Conservation (phyloP, 2,888 invertebrate genomes). For the Lycophotia porphyrea region DNA sequence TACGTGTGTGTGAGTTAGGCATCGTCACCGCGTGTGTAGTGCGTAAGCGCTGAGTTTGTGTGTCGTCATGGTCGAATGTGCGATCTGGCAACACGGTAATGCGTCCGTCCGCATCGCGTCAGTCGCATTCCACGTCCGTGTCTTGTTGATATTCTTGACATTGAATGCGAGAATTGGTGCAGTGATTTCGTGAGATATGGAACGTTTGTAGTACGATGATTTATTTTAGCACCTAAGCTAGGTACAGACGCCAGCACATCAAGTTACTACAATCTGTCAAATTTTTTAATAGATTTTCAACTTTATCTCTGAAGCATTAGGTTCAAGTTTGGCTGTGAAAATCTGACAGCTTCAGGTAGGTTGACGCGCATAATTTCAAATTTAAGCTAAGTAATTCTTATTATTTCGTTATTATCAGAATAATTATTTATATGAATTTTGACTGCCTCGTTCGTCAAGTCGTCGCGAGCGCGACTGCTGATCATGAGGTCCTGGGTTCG, state of each 20-base stretch:
- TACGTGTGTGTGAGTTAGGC: slow-evolving; percentile 19
- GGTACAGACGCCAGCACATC: no score
- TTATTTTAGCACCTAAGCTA: neutral
- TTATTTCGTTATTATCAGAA: neutral
- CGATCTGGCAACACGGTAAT: slow-evolving; percentile 50
- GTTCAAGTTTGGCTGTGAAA: no score
- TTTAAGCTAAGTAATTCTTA: neutral
- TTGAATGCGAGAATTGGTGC: neutral
- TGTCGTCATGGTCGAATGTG: slow-evolving; percentile 54
- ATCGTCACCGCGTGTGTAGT: slow-evolving; percentile 21
- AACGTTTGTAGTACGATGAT: neutral
- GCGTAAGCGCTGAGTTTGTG: slow-evolving; percentile 40
- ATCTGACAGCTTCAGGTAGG: no score
- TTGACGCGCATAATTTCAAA: neutral
- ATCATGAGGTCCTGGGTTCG: no score
- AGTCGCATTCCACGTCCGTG: slow-evolving; percentile 18
- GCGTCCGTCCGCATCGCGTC: neutral
- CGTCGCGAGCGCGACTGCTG: no score
- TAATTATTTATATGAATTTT: no score
- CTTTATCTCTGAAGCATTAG: no score
- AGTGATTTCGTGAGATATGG: neutral
- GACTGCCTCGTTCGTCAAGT: no score
- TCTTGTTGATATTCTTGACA: slow-evolving; percentile 43
- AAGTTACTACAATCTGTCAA: no score
- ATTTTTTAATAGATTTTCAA: no score